Evolutionary conservation across 2,113 vertebrate species (phyloP), one percentile per base, ranked within the genome.

Genomic region (Cairina moschata): DNA sequence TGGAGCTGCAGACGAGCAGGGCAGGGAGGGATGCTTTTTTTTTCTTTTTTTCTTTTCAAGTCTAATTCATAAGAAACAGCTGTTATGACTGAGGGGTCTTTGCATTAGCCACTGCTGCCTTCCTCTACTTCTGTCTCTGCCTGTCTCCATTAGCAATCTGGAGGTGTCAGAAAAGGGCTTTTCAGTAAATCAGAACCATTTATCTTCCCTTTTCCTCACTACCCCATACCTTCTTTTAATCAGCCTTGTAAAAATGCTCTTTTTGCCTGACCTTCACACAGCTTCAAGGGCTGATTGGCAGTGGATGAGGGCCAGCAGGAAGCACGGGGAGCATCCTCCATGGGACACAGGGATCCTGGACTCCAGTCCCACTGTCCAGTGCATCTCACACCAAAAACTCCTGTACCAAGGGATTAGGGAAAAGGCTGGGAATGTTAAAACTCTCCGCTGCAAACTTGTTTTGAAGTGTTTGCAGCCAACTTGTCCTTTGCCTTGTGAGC

Each of bases 371-470:
- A 14, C 14, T 21, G 4, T 21, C 42, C 12, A 63, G 6, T 17
- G 11, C 1, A 1, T 85, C 90, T 96, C 87, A 86, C 75, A 59
- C 75, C 48, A 58, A 94, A 91, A 95, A 59, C 86, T 91, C 78
- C 89, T 77, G 46, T 72, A 94, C 86, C 75, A 91, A 89, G 75
- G 78, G 92, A 94, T 95, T 93, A 88, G 74, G n/a, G 72, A 78
- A 92, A 34, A 92, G 87, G 93, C 80, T 74, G 55, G 60, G 73
- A 54, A 77, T 91, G 34, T 44, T 34, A 58, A 79, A 83, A 34
- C 75, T 54, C 83, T 60, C 59, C 40, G 54, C 55, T 78, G 65
- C 44, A 71, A 91, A 55, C 67, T 83, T 68, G 56, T 85, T 96
- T 82, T 62, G 55, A 67, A 88, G 42, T 44, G 48, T 72, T 94